Evolutionary conservation across 2,797 vertebrate species (phyloP).

Genomic region (Cossypha heuglini): DNA sequence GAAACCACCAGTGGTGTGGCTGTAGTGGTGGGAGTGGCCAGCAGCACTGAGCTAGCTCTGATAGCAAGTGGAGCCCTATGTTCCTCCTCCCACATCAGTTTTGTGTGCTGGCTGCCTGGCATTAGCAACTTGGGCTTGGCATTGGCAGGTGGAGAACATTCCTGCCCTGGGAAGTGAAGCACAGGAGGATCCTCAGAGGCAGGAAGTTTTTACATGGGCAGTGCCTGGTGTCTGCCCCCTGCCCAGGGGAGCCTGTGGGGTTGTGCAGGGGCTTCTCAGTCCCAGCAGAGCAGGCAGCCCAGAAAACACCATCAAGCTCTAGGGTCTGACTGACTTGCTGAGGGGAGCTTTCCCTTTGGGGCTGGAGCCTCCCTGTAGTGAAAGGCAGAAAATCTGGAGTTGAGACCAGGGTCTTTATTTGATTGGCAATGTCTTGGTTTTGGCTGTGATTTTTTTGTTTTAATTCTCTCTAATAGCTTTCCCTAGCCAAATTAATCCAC

Average conservation of each 20-base stretch:
- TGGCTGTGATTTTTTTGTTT: neutral
- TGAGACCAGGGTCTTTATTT: neutral
- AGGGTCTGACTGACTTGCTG: neutral
- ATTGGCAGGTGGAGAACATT: accelerated
- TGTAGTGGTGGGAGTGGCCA: neutral
- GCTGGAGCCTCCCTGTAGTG: neutral
- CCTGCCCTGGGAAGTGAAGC: neutral
- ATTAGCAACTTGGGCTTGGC: neutral
- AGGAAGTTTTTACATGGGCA: neutral
- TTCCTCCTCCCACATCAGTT: neutral
- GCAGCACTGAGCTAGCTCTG: neutral
- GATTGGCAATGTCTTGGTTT: neutral
- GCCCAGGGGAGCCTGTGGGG: neutral
- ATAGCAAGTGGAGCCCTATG: neutral
- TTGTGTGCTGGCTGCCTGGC: accelerated
- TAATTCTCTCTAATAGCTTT: neutral
- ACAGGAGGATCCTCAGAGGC: neutral
- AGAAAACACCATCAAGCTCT: neutral
- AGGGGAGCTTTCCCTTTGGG: neutral
- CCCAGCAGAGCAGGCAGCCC: neutral
- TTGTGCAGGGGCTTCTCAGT: neutral
- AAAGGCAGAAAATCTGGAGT: neutral
- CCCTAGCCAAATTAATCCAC: neutral
- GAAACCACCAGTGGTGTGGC: neutral
- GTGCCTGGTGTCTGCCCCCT: neutral